Evolutionary conservation across 2,888 invertebrate species (phyloP).

Genomic region (Pandemis heparana): DNA sequence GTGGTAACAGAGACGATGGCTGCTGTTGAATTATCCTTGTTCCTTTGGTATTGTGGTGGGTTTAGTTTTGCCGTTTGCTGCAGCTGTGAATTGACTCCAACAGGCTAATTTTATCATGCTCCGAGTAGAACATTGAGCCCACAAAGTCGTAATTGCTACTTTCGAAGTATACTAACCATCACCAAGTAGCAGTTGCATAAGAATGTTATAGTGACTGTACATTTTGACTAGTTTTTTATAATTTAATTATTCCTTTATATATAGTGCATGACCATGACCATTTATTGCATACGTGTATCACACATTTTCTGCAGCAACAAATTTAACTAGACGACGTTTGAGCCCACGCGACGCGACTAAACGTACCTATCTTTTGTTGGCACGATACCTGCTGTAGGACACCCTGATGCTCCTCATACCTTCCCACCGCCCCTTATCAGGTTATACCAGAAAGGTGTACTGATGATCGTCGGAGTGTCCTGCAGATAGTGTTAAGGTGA

Average conservation of each 20-base stretch:
- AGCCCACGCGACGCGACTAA: not conserved
- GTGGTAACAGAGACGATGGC: slow-evolving; percentile 76
- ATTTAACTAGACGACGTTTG: slow-evolving; percentile 27
- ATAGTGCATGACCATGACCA: slow-evolving; percentile 68
- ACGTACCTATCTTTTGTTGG: not conserved
- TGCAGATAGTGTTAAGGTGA: not conserved
- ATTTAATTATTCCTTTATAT: slow-evolving; percentile 53
- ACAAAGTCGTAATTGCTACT: slow-evolving; percentile 59
- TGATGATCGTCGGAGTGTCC: not conserved
- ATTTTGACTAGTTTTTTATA: slow-evolving; percentile 65
- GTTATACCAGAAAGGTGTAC: not conserved
- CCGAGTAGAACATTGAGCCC: slow-evolving; percentile 83
- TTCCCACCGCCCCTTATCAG: too few species aligned
- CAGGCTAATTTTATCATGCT: slow-evolving; percentile 76
- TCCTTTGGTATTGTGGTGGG: slow-evolving; percentile 77
- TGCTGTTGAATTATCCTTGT: slow-evolving; percentile 73
- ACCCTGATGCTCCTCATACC: not conserved
- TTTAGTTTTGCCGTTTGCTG: slow-evolving; percentile 75
- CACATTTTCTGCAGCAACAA: slow-evolving; percentile 62
- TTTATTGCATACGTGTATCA: slow-evolving; percentile 55
- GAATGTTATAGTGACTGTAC: slow-evolving; percentile 50
- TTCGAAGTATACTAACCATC: slow-evolving; percentile 51
- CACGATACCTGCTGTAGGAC: not conserved
- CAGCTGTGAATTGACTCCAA: slow-evolving; percentile 70
- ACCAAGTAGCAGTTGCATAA: slow-evolving; percentile 61